phyloP scores from a whole-genome alignment of 2,888 invertebrate species.

The Hermaeophaga mercurialis region DNA sequence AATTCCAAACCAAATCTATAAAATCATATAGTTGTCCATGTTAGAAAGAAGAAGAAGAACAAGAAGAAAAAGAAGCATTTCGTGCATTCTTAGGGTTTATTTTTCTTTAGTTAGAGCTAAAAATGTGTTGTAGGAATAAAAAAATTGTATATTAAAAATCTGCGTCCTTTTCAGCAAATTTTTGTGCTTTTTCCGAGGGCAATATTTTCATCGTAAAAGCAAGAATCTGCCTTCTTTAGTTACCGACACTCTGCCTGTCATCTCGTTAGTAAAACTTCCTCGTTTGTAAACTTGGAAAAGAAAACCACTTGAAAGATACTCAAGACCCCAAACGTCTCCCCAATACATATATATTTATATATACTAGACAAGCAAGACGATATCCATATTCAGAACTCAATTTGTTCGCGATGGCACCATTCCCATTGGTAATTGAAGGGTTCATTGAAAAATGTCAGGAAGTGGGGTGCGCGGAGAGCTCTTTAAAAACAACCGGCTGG shows the following conservation, averaged over 20 bases:
- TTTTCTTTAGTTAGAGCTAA: too few relatives aligned
- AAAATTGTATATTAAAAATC: too few relatives aligned
- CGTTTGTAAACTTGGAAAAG: slow-evolving; percentile 20
- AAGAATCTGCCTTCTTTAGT: too few relatives aligned
- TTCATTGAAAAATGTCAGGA: slow-evolving; percentile 47
- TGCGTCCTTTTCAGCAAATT: too few relatives aligned
- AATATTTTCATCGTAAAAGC: too few relatives aligned
- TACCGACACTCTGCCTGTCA: slow-evolving; percentile 17
- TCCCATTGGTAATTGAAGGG: slow-evolving; percentile 51
- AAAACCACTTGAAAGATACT: slow-evolving; percentile 27
- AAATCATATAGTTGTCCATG: too few relatives aligned
- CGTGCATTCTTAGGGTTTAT: too few relatives aligned
- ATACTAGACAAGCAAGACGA: slow-evolving; percentile 26
- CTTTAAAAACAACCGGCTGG: not conserved
- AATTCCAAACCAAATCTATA: too few relatives aligned
- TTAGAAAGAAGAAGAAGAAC: too few relatives aligned
- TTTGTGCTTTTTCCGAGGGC: too few relatives aligned
- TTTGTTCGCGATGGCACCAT: slow-evolving; percentile 42
- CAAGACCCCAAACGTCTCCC: slow-evolving; percentile 34
- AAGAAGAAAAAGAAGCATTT: too few relatives aligned
- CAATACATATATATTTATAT: not conserved
- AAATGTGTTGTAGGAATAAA: too few relatives aligned
- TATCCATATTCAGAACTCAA: slow-evolving; percentile 49
- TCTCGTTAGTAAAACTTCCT: slow-evolving; percentile 41
- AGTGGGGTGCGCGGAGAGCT: slow-evolving; percentile 14